Conservation (phyloP, 2,888 invertebrate species). For the Cephus sareptanus region DNA sequence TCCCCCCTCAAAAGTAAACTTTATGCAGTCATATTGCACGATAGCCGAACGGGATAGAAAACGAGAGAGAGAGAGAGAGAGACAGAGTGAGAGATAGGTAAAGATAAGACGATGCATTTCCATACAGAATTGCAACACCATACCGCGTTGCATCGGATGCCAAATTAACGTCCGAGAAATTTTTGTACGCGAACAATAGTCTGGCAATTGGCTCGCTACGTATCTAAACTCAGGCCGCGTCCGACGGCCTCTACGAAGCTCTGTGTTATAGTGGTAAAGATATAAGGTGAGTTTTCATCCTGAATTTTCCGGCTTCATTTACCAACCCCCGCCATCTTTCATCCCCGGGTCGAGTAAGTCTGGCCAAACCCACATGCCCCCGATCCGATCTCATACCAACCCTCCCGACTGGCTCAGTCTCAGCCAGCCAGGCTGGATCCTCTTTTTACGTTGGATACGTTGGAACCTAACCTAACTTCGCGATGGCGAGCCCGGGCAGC, state of each 20-base stretch:
- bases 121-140: background rate
- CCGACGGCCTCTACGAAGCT: background rate
- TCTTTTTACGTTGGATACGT: background rate
- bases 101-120: background rate
- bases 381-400: background rate
- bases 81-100: background rate
- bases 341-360: background rate
- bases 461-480: background rate
- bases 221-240: background rate
- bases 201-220: background rate
- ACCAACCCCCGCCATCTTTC: background rate
- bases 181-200: background rate
- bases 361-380: background rate
- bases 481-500: background rate
- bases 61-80: too few species aligned
- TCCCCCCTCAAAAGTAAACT: background rate
- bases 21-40: background rate
- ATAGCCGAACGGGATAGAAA: background rate
- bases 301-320: background rate
- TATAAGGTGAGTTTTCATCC: background rate
- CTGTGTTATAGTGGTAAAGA: background rate
- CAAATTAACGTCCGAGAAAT: background rate
- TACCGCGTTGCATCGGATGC: background rate
- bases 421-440: background rate
- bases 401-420: background rate